A percentile compares a stretch with the other conserved stretches of the same genome.
phyloP scores from a whole-genome alignment of 2,797 vertebrate species.

The Echeneis naucrates region DNA sequence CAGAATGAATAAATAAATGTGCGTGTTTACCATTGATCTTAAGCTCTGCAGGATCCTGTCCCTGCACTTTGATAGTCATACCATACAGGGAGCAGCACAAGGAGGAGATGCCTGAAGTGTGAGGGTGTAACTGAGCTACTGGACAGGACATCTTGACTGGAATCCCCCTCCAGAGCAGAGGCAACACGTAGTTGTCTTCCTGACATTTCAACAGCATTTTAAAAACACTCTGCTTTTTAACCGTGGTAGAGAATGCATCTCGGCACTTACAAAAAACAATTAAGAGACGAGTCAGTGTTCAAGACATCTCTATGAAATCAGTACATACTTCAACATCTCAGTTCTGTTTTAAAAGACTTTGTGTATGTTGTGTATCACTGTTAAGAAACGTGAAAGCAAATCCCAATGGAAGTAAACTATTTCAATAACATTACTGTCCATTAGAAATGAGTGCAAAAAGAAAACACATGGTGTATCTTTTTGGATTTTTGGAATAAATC shows the following conservation, averaged over 20 bases:
- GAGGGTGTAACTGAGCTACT: constrained; percentile 16
- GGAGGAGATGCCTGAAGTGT: background rate
- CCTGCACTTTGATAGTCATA: constrained; percentile 56
- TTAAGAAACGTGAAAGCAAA: background rate
- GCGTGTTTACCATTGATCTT: constrained; percentile 66
- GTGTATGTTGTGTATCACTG: background rate
- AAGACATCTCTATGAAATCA: constrained; percentile 8
- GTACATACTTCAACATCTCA: background rate
- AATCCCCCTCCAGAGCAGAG: constrained; percentile 72
- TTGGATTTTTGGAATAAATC: no score
- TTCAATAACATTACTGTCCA: background rate
- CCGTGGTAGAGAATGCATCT: background rate
- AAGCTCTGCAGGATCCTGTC: constrained; percentile 14
- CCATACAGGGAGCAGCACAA: constrained; percentile 68
- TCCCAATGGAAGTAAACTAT: background rate
- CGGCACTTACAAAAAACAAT: constrained; percentile 4
- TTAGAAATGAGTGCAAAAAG: background rate
- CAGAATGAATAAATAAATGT: background rate
- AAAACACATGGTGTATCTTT: background rate
- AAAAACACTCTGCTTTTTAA: background rate
- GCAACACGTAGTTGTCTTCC: constrained; percentile 63
- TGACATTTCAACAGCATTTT: constrained; percentile 19
- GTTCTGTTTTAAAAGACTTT: background rate
- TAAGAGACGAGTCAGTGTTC: constrained; percentile 18
- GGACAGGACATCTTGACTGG: constrained; percentile 70